phyloP scores from a whole-genome alignment of 2,113 vertebrate genomes.

The Sylvilagus bachmani region DNA sequence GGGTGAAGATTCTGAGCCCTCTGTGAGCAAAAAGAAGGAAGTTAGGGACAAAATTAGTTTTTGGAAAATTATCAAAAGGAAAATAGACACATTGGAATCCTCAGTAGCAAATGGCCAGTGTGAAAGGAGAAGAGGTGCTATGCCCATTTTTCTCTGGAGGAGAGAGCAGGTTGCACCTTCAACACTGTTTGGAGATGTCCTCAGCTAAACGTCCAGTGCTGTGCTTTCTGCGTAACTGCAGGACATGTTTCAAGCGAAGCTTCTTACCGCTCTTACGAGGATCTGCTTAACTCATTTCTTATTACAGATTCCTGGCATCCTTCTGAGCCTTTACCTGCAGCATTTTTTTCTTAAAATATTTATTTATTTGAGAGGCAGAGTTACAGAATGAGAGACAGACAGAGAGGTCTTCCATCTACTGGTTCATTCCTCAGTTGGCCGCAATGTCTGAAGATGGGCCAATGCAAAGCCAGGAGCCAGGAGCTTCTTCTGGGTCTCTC shows the following conservation, averaged over 20 bases:
- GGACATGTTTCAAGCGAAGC: background rate
- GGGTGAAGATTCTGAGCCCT: background rate
- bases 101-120: slow-evolving; percentile 1
- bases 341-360: background rate
- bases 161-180: background rate
- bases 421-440: no score
- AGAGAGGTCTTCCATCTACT: no score
- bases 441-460: no score
- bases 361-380: no score
- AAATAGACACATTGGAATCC: background rate
- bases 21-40: background rate
- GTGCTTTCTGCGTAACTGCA: background rate
- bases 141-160: background rate
- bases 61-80: background rate
- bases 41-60: background rate
- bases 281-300: background rate
- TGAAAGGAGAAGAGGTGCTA: background rate
- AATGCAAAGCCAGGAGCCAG: no score
- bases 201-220: background rate
- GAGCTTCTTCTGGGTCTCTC: no score
- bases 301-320: background rate
- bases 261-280: background rate
- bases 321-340: background rate
- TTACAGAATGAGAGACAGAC: no score
- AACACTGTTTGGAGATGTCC: background rate